phyloP scores from a whole-genome alignment of 2,113 vertebrate species.

The Triplophysa rosa region DNA sequence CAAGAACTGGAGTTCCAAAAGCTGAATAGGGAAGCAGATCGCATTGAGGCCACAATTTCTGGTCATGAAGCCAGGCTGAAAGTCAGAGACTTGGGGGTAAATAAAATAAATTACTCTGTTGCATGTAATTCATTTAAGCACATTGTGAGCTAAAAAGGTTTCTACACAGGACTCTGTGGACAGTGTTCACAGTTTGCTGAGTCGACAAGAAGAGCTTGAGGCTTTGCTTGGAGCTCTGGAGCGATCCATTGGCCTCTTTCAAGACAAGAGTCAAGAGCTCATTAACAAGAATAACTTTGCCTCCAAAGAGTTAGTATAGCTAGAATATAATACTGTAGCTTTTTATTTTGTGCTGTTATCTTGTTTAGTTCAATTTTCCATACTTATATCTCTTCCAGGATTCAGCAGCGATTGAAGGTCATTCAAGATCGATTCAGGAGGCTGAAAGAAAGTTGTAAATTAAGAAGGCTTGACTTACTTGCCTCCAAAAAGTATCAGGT shows the following conservation, averaged over 20 bases:
- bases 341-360: background rate
- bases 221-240: slow-evolving; percentile 74
- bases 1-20: slow-evolving; percentile 79
- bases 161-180: slow-evolving; percentile 78
- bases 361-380: background rate
- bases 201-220: slow-evolving; percentile 79
- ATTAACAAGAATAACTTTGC: slow-evolving; percentile 70
- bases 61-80: slow-evolving; percentile 79
- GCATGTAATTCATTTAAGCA: background rate
- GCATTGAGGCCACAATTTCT: slow-evolving; percentile 78
- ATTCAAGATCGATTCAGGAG: slow-evolving; percentile 65
- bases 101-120: slow-evolving; percentile 14
- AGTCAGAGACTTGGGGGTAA: slow-evolving; percentile 79
- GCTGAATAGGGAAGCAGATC: slow-evolving; percentile 77
- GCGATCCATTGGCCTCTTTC: slow-evolving; percentile 70
- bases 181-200: slow-evolving; percentile 76
- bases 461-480: slow-evolving; percentile 72
- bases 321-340: background rate
- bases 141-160: background rate
- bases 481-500: slow-evolving; percentile 84
- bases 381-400: slow-evolving; percentile 62
- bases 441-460: slow-evolving; percentile 71
- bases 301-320: slow-evolving; percentile 66
- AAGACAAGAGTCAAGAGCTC: slow-evolving; percentile 70
- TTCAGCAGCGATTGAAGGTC: slow-evolving; percentile 71